Percentiles rank a stretch among this genome's conserved stretches.
phyloP scores from a whole-genome alignment of 2,888 invertebrate genomes.

The Heliothis peltigera region DNA sequence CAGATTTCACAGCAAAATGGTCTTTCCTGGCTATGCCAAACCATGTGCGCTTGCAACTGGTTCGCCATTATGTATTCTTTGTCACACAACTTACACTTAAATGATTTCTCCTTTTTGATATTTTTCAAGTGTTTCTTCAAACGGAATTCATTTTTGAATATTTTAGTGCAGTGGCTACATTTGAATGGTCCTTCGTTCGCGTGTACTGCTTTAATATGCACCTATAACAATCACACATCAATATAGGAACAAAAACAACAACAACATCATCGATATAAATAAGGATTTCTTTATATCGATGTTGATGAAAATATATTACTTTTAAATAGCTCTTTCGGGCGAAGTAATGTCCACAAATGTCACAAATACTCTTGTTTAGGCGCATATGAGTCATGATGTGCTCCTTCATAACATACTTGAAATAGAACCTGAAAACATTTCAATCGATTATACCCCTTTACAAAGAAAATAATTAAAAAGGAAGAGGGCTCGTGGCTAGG shows the following conservation, averaged over 20 bases:
- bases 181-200: conserved; percentile 52
- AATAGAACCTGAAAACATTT: conserved; percentile 39
- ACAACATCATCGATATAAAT: neutral
- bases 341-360: conserved; percentile 74
- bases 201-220: conserved; percentile 61
- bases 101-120: conserved; percentile 58
- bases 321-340: conserved; percentile 63
- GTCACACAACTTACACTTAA: conserved; percentile 70
- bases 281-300: too few species aligned
- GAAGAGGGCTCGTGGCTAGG: too few species aligned
- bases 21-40: conserved; percentile 71
- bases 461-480: too few species aligned
- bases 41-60: conserved; percentile 68
- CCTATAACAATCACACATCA: conserved; percentile 42
- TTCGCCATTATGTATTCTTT: conserved; percentile 61
- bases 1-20: conserved; percentile 72
- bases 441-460: too few species aligned
- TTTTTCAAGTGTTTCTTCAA: conserved; percentile 63
- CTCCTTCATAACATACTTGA: conserved; percentile 54
- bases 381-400: conserved; percentile 69
- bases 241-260: neutral
- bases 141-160: conserved; percentile 66
- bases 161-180: conserved; percentile 73
- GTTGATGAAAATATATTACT: conserved; percentile 62
- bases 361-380: conserved; percentile 68